A percentile compares a stretch with the other conserved stretches of the same genome.
These are phyloP conservation scores for Trachymyrmex cornetzi DNA, from an alignment of 1,140 invertebrate genomes.

Conservation along the genomic window DNA sequence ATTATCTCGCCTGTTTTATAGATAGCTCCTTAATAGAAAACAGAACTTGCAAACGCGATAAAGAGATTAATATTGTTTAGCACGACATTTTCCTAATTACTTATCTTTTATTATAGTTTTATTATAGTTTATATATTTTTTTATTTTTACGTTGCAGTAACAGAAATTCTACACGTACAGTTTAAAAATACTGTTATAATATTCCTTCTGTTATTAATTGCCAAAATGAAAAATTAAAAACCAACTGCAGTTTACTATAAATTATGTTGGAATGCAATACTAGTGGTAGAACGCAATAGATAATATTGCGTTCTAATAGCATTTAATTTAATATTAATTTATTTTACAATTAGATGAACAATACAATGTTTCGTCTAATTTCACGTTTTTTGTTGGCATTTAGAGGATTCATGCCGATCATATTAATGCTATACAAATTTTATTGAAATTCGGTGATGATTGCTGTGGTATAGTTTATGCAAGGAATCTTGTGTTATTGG, in stretches of 20 bases:
- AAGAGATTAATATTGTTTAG: slow-evolving; percentile 1
- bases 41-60: neutral
- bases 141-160: neutral
- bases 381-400: neutral
- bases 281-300: too few relatives aligned
- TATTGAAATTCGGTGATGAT: neutral
- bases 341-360: neutral
- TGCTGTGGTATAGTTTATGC: neutral
- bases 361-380: neutral
- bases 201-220: neutral
- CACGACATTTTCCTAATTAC: neutral
- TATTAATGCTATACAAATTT: neutral
- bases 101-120: neutral
- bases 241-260: neutral
- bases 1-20: neutral
- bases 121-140: neutral
- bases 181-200: neutral
- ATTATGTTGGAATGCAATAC: neutral
- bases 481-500: slow-evolving; percentile 40
- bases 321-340: neutral
- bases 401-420: neutral
- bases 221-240: neutral
- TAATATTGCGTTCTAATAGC: neutral
- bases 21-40: neutral
- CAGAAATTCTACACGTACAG: neutral